Evolutionary conservation across 1,140 invertebrate species (phyloP).

Genomic region (Tetramorium alpestre): DNA sequence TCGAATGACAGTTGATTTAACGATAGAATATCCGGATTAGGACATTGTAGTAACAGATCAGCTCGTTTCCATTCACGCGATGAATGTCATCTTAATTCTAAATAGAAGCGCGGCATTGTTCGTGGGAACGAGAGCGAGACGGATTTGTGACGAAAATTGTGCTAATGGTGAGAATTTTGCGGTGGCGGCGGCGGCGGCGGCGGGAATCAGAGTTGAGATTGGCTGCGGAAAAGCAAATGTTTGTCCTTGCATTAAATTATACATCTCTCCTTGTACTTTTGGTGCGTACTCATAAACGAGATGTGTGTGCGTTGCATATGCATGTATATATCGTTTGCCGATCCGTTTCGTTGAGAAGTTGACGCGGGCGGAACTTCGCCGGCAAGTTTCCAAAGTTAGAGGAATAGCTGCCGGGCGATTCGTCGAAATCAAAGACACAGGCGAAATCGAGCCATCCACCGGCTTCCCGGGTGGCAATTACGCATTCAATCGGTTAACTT

Average conservation of each 20-base stretch:
- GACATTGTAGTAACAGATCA: not conserved
- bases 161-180: slow-evolving; percentile 32
- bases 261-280: slow-evolving; percentile 23
- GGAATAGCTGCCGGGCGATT: slow-evolving; percentile 42
- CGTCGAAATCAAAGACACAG: slow-evolving; percentile 59
- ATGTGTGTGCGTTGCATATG: not conserved
- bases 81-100: not conserved
- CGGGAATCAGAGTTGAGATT: slow-evolving; percentile 7
- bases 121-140: not conserved
- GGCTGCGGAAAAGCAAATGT: slow-evolving; percentile 36
- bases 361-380: slow-evolving; percentile 33
- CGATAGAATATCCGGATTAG: not conserved
- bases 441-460: not conserved
- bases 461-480: slow-evolving; percentile 14
- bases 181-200: not conserved
- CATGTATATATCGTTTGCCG: slow-evolving; percentile 8
- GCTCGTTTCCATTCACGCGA: slow-evolving; percentile 21
- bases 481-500: slow-evolving; percentile 28
- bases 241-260: slow-evolving; percentile 38
- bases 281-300: too few relatives aligned
- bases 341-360: slow-evolving; percentile 50
- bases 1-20: not conserved
- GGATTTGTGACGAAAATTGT: slow-evolving; percentile 15
- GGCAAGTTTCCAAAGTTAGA: slow-evolving; percentile 50
- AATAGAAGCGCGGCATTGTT: not conserved